Percentiles rank a stretch among this genome's conserved stretches.
These are phyloP conservation scores for Hymenopus coronatus DNA, from an alignment of 2,888 invertebrate species.

Conservation along the genomic window DNA sequence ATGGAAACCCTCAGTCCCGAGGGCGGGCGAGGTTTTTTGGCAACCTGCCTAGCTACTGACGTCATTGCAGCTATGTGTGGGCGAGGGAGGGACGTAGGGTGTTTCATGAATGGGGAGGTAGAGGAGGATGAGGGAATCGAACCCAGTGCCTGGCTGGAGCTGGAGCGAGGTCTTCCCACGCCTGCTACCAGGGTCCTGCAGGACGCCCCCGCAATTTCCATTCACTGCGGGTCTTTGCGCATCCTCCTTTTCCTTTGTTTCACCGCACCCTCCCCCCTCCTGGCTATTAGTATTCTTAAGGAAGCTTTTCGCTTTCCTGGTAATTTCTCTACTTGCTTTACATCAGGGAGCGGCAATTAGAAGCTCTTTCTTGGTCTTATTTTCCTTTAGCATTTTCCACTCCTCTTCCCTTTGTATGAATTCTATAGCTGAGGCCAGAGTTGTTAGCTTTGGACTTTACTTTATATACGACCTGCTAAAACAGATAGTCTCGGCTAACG, in stretches of 20 bases:
- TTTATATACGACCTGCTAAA: no score
- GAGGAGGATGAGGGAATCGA: slow-evolving; percentile 11
- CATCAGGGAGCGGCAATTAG: not conserved
- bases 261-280: not conserved
- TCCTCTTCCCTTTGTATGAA: not conserved
- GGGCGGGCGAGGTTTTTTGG: slow-evolving; percentile 34
- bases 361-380: not conserved
- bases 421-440: not conserved
- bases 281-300: not conserved
- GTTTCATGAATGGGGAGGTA: slow-evolving; percentile 26
- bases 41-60: slow-evolving; percentile 19
- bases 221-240: slow-evolving; percentile 2
- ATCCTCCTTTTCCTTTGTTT: not conserved
- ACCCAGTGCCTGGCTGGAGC: slow-evolving; percentile 6
- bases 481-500: no score
- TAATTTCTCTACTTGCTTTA: not conserved
- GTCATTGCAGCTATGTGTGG: slow-evolving; percentile 10
- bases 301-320: not conserved
- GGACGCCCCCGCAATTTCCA: not conserved
- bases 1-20: slow-evolving; percentile 41
- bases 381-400: not conserved
- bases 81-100: not conserved
- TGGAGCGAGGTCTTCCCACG: not conserved
- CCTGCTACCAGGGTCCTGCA: not conserved
- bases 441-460: not conserved